These are phyloP conservation scores for Ceratothoa steindachneri DNA, from an alignment of 2,888 invertebrate genomes.

Conservation along the genomic window DNA sequence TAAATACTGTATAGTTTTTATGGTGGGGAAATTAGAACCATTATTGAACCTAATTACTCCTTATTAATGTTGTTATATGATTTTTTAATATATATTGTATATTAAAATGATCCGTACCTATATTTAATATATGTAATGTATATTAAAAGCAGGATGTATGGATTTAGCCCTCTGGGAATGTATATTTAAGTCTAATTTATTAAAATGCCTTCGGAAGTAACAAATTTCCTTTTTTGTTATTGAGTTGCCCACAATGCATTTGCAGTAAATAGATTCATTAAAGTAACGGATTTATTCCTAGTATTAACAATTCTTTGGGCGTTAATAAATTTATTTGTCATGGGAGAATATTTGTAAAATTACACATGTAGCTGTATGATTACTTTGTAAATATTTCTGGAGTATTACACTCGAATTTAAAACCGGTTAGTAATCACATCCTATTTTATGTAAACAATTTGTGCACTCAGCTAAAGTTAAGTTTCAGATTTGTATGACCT, in stretches of 20 bases:
- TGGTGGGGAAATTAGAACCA: no score
- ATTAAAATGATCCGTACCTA: neutral
- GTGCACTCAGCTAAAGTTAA: neutral
- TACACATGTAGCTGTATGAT: neutral
- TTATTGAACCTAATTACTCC: no score
- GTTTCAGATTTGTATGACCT: neutral
- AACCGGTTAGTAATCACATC: no score
- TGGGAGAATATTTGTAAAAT: neutral
- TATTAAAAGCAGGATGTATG: neutral
- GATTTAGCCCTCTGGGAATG: neutral
- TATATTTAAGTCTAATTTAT: neutral
- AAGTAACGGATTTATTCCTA: no score
- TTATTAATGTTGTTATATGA: neutral
- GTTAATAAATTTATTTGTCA: neutral
- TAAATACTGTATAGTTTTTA: neutral
- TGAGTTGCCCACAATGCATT: no score
- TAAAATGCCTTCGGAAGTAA: neutral
- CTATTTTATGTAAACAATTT: no score
- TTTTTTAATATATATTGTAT: neutral
- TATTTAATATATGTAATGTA: neutral
- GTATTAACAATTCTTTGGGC: no score
- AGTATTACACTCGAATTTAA: no score
- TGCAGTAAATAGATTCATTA: no score
- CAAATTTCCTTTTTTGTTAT: no score
- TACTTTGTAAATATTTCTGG: neutral